Percentiles rank a stretch among this genome's conserved stretches.
Evolutionary conservation across 1,140 invertebrate species (phyloP).

Genomic region (Papilio dardanus): DNA sequence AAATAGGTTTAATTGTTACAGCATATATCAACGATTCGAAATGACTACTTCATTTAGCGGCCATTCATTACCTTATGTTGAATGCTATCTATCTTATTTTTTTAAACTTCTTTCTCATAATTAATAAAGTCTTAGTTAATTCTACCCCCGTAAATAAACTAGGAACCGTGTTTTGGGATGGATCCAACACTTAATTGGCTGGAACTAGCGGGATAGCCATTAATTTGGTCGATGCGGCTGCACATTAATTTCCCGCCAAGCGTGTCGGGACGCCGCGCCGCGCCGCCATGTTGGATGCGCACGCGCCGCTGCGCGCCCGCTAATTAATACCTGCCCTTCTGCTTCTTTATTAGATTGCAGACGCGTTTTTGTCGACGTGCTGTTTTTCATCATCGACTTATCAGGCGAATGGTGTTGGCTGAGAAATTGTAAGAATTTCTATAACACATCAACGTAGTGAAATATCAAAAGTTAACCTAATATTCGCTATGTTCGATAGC

Average conservation of each 20-base stretch:
- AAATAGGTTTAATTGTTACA: background rate
- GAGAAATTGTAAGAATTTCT: background rate
- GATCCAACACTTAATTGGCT: slow-evolving; percentile 30
- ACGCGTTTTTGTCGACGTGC: slow-evolving; percentile 62
- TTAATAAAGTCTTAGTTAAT: slow-evolving; percentile 8
- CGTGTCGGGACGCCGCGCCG: slow-evolving; percentile 26
- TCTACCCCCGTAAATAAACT: slow-evolving; percentile 27
- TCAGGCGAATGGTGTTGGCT: background rate
- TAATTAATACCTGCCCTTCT: slow-evolving; percentile 72
- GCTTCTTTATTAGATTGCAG: slow-evolving; percentile 67
- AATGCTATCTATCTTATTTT: background rate
- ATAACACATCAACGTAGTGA: no score
- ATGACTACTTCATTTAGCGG: slow-evolving; percentile 1
- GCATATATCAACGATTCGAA: background rate
- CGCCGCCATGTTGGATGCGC: slow-evolving; percentile 58
- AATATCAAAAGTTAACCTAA: no score
- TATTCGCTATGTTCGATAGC: no score
- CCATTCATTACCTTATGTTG: background rate
- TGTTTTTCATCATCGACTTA: slow-evolving; percentile 45
- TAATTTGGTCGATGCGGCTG: slow-evolving; percentile 34
- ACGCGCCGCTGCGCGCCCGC: slow-evolving; percentile 62
- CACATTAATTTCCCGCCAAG: slow-evolving; percentile 35
- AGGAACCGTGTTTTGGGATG: slow-evolving; percentile 32
- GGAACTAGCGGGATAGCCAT: slow-evolving; percentile 27
- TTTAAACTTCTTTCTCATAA: background rate